Conservation (phyloP, 2,797 vertebrate genomes). For the Pseudomugil tenellus region DNA sequence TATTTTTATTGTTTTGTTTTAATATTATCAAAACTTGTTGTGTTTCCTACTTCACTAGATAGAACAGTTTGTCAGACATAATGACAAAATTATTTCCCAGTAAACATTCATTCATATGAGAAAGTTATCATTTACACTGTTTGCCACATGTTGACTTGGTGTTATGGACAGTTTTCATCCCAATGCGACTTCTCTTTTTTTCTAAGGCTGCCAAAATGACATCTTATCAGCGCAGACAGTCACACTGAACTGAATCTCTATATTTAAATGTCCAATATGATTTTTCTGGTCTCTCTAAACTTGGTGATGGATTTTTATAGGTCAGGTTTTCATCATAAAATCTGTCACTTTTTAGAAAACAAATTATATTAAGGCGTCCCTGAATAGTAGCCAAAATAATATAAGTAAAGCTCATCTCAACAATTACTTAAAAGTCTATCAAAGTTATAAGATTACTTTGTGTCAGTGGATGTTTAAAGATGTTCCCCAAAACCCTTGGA, state of each 20-base stretch:
- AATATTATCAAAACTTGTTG: no score
- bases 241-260: not conserved
- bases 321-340: not conserved
- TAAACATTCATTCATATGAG: no score
- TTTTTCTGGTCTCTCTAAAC: not conserved
- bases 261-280: conserved; percentile 1
- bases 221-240: not conserved
- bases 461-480: not conserved
- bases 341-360: not conserved
- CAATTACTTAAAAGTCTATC: not conserved
- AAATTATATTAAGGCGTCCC: not conserved
- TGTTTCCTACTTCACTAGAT: no score
- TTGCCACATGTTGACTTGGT: no score
- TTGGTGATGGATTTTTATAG: no score
- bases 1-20: not conserved
- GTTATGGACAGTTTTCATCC: no score
- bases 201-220: not conserved
- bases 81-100: no score
- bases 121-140: no score
- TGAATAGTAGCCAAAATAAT: not conserved
- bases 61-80: no score
- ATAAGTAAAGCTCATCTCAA: not conserved
- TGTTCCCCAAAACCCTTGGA: not conserved
- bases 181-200: not conserved
- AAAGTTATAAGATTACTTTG: not conserved